phyloP scores from a whole-genome alignment of 2,113 vertebrate species.

The Hippocampus abdominalis region DNA sequence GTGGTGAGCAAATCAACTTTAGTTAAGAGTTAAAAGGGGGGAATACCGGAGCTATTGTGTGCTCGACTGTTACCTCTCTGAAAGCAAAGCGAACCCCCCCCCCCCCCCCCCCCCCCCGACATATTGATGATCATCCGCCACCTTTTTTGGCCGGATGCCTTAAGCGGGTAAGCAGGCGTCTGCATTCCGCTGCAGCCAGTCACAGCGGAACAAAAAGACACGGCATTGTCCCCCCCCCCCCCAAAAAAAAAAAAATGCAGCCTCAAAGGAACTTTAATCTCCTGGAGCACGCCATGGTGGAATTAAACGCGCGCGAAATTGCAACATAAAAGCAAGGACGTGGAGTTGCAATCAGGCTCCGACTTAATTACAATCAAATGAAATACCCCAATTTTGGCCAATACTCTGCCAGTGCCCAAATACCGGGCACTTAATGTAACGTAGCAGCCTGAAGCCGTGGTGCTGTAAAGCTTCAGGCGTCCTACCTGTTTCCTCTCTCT shows the following conservation, averaged over 20 bases:
- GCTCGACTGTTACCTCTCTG: constrained; percentile 15
- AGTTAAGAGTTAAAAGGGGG: background rate
- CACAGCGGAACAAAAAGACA: constrained; percentile 35
- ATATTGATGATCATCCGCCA: constrained; percentile 63
- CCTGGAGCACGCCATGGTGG: background rate
- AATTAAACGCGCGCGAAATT: constrained; percentile 11
- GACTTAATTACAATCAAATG: constrained; percentile 20
- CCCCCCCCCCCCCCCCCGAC: no score
- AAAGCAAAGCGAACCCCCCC: constrained; percentile 24
- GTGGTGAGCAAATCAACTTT: background rate
- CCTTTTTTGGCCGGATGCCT: constrained; percentile 62
- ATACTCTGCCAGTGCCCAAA: constrained; percentile 8
- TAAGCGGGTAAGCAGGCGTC: constrained; percentile 64
- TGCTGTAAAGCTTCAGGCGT: constrained; percentile 30
- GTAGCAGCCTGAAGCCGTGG: constrained; percentile 10
- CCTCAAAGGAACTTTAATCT: constrained; percentile 52
- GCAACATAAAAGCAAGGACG: constrained; percentile 6
- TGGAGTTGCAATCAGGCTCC: constrained; percentile 29
- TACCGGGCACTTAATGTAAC: constrained; percentile 33
- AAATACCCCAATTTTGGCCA: constrained; percentile 28
- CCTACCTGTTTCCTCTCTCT: constrained; percentile 41
- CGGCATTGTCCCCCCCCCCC: constrained; percentile 41
- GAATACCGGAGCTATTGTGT: constrained; percentile 19
- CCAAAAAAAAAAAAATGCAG: constrained; percentile 56
- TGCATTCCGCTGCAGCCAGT: constrained; percentile 62